Conservation (phyloP, 2,797 vertebrate species). For the Melanogrammus aeglefinus region DNA sequence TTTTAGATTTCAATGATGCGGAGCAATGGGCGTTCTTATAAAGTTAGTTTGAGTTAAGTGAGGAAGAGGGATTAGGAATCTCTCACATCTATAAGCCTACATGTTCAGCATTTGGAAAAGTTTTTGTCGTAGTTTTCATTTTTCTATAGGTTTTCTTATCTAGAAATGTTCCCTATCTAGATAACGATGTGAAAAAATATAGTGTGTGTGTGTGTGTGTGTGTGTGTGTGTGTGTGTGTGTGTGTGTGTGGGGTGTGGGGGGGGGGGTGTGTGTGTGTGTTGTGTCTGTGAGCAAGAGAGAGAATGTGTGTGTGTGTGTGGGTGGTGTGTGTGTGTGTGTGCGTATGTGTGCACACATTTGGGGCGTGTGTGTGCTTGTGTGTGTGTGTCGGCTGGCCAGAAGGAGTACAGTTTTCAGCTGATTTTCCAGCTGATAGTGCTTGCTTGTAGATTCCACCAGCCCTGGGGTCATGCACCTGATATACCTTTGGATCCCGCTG, state of each 20-base stretch:
- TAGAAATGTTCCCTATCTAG: constrained; percentile 1
- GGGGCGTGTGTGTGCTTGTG: constrained; percentile 25
- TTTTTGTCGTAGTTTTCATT: not conserved
- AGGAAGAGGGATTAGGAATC: not conserved
- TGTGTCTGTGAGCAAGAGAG: constrained; percentile 16
- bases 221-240: constrained; percentile 6
- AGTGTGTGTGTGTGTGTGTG: constrained; percentile 7
- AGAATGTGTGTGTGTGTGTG: constrained; percentile 10
- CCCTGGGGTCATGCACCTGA: constrained; percentile 75
- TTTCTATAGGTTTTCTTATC: not conserved
- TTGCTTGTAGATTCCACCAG: constrained; percentile 64
- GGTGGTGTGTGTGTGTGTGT: not conserved
- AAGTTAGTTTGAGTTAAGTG: not conserved
- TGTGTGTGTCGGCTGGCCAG: constrained; percentile 25
- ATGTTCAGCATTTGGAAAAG: not conserved
- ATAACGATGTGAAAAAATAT: not conserved
- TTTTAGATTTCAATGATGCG: constrained; percentile 25
- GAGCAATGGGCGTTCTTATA: constrained; percentile 6
- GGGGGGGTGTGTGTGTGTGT: constrained; percentile 24
- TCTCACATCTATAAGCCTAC: not conserved
- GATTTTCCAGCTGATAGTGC: constrained; percentile 49
- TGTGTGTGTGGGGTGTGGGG: not conserved
- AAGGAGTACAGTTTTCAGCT: constrained; percentile 37
- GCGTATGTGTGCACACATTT: not conserved
- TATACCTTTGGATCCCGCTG: constrained; percentile 73